Conservation (phyloP, 2,113 vertebrate genomes). For the Cisticola juncidis region DNA sequence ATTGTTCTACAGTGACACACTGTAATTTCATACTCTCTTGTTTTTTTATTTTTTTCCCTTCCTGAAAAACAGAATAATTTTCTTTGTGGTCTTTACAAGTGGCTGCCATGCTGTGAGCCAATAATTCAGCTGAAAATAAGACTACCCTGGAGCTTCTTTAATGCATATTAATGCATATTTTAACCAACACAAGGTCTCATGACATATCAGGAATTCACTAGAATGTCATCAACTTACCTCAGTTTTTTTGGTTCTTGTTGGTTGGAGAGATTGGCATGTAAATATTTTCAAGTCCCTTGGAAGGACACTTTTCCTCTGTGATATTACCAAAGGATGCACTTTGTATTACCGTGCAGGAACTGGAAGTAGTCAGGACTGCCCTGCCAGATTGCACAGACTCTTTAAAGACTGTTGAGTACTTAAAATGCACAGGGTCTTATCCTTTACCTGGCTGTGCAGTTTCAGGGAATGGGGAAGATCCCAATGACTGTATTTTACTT, state of each 20-base stretch:
- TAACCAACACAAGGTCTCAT: background rate
- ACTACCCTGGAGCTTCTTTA: background rate
- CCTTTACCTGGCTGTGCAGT: background rate
- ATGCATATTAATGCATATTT: background rate
- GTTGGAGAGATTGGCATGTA: background rate
- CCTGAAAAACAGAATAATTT: background rate
- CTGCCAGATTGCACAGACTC: background rate
- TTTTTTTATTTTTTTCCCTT: background rate
- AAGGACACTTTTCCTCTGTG: background rate
- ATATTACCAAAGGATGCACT: background rate
- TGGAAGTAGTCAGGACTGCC: background rate
- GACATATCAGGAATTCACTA: background rate
- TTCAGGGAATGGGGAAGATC: background rate
- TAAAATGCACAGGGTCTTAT: background rate
- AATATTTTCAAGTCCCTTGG: background rate
- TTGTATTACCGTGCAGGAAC: background rate
- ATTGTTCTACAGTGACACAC: constrained; percentile 4
- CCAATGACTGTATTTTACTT: background rate
- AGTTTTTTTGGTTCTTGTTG: background rate
- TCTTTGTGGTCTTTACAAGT: constrained; percentile 19
- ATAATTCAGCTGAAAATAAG: constrained; percentile 29
- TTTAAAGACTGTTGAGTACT: background rate
- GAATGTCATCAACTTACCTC: background rate
- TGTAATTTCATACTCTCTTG: background rate
- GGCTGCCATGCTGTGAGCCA: constrained; percentile 2